A percentile compares a stretch with the other conserved stretches of the same genome.
phyloP scores from a whole-genome alignment of 2,888 invertebrate species.

The Nymphalis urticae region DNA sequence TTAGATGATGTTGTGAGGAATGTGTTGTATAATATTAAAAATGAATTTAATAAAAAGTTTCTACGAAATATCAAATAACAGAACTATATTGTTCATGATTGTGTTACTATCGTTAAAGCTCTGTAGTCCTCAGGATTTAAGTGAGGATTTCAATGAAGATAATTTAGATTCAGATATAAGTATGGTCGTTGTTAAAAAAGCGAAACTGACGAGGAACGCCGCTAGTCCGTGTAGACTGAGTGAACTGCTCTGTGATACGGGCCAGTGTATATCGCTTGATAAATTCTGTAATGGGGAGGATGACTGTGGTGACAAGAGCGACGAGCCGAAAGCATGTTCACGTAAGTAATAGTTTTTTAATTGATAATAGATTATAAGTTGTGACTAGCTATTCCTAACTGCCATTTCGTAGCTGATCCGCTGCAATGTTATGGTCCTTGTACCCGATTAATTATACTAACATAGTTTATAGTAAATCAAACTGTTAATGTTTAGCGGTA shows the following conservation, averaged over 20 bases:
- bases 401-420: too few species aligned
- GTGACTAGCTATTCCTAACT: too few species aligned
- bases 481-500: too few species aligned
- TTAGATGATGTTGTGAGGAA: constrained; percentile 63
- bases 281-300: constrained; percentile 89
- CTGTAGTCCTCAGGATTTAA: constrained; percentile 74
- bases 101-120: constrained; percentile 70
- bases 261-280: constrained; percentile 87
- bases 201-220: constrained; percentile 57
- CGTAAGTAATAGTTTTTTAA: constrained; percentile 81
- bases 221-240: constrained; percentile 79
- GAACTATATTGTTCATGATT: constrained; percentile 72
- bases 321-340: constrained; percentile 88
- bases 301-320: constrained; percentile 89
- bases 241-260: constrained; percentile 83
- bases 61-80: constrained; percentile 61
- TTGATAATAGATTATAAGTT: background rate
- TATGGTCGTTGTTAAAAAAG: constrained; percentile 57
- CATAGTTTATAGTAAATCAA: too few species aligned
- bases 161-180: constrained; percentile 59
- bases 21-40: constrained; percentile 46
- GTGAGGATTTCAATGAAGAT: constrained; percentile 73
- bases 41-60: constrained; percentile 68
- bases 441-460: too few species aligned
- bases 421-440: too few species aligned